phyloP scores from a whole-genome alignment of 2,888 invertebrate genomes.

The Ichneumoninae sp. region DNA sequence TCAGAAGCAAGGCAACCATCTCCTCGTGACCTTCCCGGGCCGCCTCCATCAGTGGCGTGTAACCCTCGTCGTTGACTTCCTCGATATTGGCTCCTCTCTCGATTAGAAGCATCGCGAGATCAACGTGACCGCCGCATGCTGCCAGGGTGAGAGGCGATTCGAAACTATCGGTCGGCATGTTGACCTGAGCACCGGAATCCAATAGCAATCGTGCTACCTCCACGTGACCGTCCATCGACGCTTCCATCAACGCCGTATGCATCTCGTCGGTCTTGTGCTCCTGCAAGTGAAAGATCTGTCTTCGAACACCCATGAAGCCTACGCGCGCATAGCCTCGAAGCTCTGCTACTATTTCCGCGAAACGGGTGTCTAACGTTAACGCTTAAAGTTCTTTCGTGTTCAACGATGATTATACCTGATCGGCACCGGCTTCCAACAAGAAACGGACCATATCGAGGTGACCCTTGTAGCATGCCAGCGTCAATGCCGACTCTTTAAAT shows the following conservation, averaged over 20 bases:
- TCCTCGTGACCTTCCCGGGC: conserved; percentile 99
- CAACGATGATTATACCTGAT: conserved; percentile 85
- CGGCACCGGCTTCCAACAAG: conserved; percentile 97
- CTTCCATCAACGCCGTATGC: conserved; percentile 99
- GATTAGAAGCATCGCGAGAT: conserved; percentile 96
- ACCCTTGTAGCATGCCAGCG: conserved; percentile 97
- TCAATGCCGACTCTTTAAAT: conserved; percentile 99
- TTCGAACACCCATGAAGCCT: conserved; percentile 49
- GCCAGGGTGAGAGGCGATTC: conserved; percentile 99
- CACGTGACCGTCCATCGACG: conserved; percentile 99
- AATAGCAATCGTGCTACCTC: conserved; percentile 97
- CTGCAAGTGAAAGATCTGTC: conserved; percentile 83
- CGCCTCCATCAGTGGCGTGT: conserved; percentile 99
- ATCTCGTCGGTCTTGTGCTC: conserved; percentile 99
- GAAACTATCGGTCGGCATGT: conserved; percentile 99
- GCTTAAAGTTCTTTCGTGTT: not conserved
- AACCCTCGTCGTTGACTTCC: conserved; percentile 99
- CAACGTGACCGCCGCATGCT: conserved; percentile 99
- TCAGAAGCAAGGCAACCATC: conserved; percentile 97
- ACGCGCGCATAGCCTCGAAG: not conserved
- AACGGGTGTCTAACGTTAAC: not conserved
- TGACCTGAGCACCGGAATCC: conserved; percentile 99
- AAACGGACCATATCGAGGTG: conserved; percentile 99
- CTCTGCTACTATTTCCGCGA: not conserved
- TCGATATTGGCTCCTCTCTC: conserved; percentile 99